Evolutionary conservation across 2,888 invertebrate genomes (phyloP), one percentile per base, ranked within the genome.

Genomic region (Chrysolina oricalcia): DNA sequence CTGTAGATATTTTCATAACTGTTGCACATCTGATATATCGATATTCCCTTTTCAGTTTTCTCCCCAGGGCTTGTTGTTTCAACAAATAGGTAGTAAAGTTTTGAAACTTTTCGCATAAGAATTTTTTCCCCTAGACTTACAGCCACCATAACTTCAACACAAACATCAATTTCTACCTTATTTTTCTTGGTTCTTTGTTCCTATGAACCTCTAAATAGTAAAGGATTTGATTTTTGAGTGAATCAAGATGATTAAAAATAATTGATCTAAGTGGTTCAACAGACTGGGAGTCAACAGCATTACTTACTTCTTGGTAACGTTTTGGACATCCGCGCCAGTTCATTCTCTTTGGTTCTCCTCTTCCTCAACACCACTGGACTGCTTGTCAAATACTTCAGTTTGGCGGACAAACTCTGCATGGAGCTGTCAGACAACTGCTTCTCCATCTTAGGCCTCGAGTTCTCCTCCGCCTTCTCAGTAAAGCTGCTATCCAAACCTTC

Each of bases 291-390:
- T 89, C 69, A 93, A 93, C 5, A 93, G 90, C 48, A 94, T 15
- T 21, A n/a, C 66, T 73, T 67, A 80, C 80, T 94, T 75, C 95
- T 91, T 0, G 96, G 96, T 66, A 96, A 88, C 0, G 96, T 96
- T 85, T 96, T 96, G 27, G 95, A 95, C 56, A 94, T 91, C 48
- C 95, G 90, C 13, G 93, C 90, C 27, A 89, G 84, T 73, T 92
- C 91, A 78, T 89, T 90, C 73, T 92, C 92, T 82, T 91, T 91
- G 76, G 91, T 92, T 67, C 92, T 88, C 72, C 93, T 90, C 40
- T 93, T 89, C 56, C 91, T 88, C 65, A 93, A 85, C 70, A 92
- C 89, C 0, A 93, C 92, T 0, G 94, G 93, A 83, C 93, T 93
- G 73, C 91, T 91, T 21, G 93, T 85, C 75, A 93, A 92, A 59